Percentiles rank a stretch among this genome's conserved stretches.
phyloP scores from a whole-genome alignment of 2,113 vertebrate genomes.

The Sphyrna mokarran region DNA sequence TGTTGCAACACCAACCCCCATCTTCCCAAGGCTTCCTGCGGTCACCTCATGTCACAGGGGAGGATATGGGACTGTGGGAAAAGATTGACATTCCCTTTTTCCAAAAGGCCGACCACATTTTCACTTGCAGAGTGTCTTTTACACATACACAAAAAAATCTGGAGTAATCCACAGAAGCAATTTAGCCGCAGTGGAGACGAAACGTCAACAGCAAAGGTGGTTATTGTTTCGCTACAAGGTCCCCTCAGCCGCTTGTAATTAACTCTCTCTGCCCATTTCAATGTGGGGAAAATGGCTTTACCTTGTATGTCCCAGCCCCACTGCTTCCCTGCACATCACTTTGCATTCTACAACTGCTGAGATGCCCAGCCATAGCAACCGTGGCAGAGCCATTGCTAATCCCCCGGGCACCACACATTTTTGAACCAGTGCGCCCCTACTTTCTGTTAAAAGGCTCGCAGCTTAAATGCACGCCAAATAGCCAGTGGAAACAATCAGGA shows the following conservation, averaged over 20 bases:
- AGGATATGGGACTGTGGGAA: constrained; percentile 32
- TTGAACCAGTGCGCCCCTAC: constrained; percentile 25
- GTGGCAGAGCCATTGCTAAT: constrained; percentile 30
- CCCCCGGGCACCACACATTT: constrained; percentile 31
- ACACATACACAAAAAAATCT: background rate
- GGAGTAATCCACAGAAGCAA: constrained; percentile 24
- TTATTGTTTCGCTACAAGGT: constrained; percentile 5
- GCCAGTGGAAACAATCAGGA: constrained; percentile 28
- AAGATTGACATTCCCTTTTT: constrained; percentile 17
- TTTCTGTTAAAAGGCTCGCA: constrained; percentile 35
- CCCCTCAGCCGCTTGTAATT: constrained; percentile 23
- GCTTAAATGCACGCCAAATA: constrained; percentile 34
- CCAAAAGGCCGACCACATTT: background rate
- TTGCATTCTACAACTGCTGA: background rate
- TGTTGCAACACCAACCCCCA: background rate
- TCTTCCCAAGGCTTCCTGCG: background rate
- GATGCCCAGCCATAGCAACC: constrained; percentile 23
- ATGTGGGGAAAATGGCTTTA: constrained; percentile 24
- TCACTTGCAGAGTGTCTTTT: background rate
- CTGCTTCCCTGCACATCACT: constrained; percentile 30
- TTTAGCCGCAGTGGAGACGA: background rate
- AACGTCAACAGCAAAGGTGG: background rate
- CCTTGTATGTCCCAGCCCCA: constrained; percentile 29
- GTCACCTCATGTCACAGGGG: constrained; percentile 28
- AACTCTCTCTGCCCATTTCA: constrained; percentile 27